phyloP scores from a whole-genome alignment of 2,113 vertebrate species.

The Thalassarche chlororhynchos region DNA sequence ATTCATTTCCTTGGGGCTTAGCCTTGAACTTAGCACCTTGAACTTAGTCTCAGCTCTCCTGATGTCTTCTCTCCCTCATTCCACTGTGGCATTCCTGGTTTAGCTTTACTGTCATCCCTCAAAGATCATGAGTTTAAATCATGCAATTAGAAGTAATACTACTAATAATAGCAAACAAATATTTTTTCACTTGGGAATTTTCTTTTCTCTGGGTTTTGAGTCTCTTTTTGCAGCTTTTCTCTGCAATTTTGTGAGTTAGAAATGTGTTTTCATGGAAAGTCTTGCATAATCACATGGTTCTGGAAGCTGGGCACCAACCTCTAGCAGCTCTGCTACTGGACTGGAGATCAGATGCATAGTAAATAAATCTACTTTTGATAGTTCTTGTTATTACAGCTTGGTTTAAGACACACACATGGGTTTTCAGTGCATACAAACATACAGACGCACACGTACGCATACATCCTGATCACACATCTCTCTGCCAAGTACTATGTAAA shows the following conservation, averaged over 20 bases:
- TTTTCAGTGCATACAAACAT: neutral
- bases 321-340: neutral
- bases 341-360: neutral
- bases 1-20: neutral
- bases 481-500: neutral
- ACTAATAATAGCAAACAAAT: neutral
- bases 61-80: neutral
- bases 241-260: neutral
- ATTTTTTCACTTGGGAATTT: neutral
- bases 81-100: neutral
- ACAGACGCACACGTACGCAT: neutral
- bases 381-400: neutral
- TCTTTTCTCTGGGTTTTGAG: neutral
- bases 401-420: neutral
- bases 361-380: neutral
- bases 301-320: neutral
- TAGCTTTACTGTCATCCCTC: neutral
- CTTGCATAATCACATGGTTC: neutral
- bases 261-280: neutral
- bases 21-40: neutral
- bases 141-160: neutral
- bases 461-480: neutral
- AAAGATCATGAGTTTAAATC: neutral
- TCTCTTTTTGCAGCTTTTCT: neutral
- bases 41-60: neutral